phyloP scores from a whole-genome alignment of 1,140 invertebrate species.

The Caligus rogercresseyi region DNA sequence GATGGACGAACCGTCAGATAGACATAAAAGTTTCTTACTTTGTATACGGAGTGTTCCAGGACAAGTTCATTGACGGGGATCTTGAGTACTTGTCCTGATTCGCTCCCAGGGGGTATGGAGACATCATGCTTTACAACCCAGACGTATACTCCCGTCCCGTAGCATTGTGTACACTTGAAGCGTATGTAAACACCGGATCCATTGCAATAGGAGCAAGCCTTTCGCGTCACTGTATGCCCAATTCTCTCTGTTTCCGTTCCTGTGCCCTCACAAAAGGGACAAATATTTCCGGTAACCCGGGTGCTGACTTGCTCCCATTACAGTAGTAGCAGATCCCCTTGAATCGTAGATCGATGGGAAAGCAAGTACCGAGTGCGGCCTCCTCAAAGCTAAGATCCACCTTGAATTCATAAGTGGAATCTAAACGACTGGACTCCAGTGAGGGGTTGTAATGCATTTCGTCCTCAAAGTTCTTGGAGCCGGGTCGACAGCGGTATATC shows the following conservation, averaged over 20 bases:
- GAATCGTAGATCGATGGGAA: background rate
- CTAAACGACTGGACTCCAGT: background rate
- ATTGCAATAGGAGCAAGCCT: conserved; percentile 15
- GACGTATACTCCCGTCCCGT: conserved; percentile 3
- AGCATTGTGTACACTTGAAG: conserved; percentile 15
- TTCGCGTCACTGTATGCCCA: conserved; percentile 4
- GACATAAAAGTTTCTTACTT: background rate
- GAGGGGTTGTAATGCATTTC: background rate
- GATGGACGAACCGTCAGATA: conserved; percentile 8
- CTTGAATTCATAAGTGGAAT: background rate
- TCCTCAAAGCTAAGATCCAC: conserved; percentile 10
- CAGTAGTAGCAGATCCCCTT: conserved; percentile 4
- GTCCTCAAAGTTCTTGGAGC: background rate
- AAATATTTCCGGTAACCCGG: conserved; percentile 7
- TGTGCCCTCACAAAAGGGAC: conserved; percentile 17
- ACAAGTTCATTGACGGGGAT: background rate
- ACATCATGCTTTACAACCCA: background rate
- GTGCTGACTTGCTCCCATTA: background rate
- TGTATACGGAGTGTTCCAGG: background rate
- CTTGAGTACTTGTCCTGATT: conserved; percentile 4
- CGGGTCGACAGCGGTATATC: background rate
- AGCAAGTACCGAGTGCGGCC: background rate
- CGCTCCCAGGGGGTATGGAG: conserved; percentile 1
- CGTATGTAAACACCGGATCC: conserved; percentile 5
- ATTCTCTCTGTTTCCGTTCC: conserved; percentile 16